These are phyloP conservation scores for Gadopsis bispinosus DNA, from an alignment of 2,797 vertebrate species.

Conservation along the genomic window DNA sequence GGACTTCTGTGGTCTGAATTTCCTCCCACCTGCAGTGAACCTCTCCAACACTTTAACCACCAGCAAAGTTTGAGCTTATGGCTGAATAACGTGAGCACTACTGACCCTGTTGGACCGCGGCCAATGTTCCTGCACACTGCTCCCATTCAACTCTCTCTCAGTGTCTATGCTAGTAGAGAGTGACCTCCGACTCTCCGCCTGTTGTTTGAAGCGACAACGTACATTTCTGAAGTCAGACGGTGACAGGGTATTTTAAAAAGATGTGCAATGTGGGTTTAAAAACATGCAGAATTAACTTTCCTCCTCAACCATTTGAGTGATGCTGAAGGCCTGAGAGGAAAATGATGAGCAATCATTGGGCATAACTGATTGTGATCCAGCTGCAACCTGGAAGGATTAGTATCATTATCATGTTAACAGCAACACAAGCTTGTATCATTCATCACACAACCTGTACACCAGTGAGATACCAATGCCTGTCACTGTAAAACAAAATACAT, in stretches of 20 bases:
- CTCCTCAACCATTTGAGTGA: slow-evolving; percentile 84
- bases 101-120: slow-evolving; percentile 70
- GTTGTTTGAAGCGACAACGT: slow-evolving; percentile 57
- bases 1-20: not conserved
- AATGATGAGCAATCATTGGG: slow-evolving; percentile 35
- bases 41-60: slow-evolving; percentile 38
- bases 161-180: slow-evolving; percentile 27
- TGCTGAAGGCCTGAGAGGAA: slow-evolving; percentile 79
- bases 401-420: slow-evolving; percentile 12
- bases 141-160: slow-evolving; percentile 45
- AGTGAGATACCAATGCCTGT: slow-evolving; percentile 18
- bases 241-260: not conserved
- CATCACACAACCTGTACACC: slow-evolving; percentile 7
- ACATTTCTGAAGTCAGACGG: not conserved
- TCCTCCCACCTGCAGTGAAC: slow-evolving; percentile 13
- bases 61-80: slow-evolving; percentile 28
- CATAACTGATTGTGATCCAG: slow-evolving; percentile 40
- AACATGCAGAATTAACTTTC: slow-evolving; percentile 71
- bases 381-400: slow-evolving; percentile 54
- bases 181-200: slow-evolving; percentile 75
- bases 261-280: not conserved
- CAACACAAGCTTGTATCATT: not conserved
- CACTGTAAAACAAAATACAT: not conserved
- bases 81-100: slow-evolving; percentile 54
- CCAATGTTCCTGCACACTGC: slow-evolving; percentile 52